Evolutionary conservation across 1,140 invertebrate genomes (phyloP).

Genomic region (Hydropsyche tenuis): DNA sequence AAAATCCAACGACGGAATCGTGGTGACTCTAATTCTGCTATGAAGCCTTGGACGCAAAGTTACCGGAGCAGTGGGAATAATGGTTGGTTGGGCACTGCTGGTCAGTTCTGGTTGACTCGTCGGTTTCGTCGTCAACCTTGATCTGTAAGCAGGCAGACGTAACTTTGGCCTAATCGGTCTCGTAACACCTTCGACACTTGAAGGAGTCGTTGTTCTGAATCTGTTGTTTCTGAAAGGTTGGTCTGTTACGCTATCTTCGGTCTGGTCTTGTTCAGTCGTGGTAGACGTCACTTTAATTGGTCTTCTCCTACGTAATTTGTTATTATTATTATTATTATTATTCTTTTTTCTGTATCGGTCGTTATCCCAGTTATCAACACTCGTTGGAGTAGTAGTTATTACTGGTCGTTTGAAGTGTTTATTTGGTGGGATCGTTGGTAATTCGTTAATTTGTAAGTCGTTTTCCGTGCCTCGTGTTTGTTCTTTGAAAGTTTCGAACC

Average conservation of each 20-base stretch:
- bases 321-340: slow-evolving; percentile 56
- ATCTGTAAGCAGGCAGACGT: slow-evolving; percentile 51
- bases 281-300: slow-evolving; percentile 47
- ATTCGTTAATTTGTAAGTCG: slow-evolving; percentile 48
- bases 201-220: slow-evolving; percentile 47
- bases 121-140: slow-evolving; percentile 55
- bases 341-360: slow-evolving; percentile 58
- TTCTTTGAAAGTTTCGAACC: slow-evolving; percentile 56
- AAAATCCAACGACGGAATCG: slow-evolving; percentile 53
- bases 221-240: slow-evolving; percentile 28
- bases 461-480: slow-evolving; percentile 50
- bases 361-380: slow-evolving; percentile 53
- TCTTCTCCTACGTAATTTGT: slow-evolving; percentile 53
- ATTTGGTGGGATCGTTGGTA: slow-evolving; percentile 60
- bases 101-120: slow-evolving; percentile 58
- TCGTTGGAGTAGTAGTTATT: slow-evolving; percentile 45
- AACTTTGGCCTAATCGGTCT: slow-evolving; percentile 56
- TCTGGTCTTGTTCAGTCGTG: slow-evolving; percentile 32
- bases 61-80: slow-evolving; percentile 57
- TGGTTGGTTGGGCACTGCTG: slow-evolving; percentile 60
- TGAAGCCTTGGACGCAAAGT: slow-evolving; percentile 49
- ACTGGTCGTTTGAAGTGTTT: slow-evolving; percentile 59
- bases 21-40: slow-evolving; percentile 58
- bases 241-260: slow-evolving; percentile 33
- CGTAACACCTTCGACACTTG: slow-evolving; percentile 54